phyloP scores from a whole-genome alignment of 2,888 invertebrate species.

The Patella caerulea region DNA sequence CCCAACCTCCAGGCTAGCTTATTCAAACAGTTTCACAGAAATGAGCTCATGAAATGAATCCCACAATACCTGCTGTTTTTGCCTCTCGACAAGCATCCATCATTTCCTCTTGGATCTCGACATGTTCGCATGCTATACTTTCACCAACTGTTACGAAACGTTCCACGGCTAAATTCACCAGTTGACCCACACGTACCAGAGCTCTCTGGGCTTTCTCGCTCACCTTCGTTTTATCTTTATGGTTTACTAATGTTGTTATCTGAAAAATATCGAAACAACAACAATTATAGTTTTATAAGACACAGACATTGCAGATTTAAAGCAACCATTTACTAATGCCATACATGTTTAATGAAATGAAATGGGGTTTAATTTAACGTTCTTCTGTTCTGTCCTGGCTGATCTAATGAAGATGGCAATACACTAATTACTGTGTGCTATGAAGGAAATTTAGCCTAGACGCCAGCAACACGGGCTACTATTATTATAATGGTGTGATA shows the following conservation, averaged over 20 bases:
- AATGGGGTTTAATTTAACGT: no score
- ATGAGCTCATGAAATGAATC: neutral
- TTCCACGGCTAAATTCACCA: constrained; percentile 96
- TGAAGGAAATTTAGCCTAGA: no score
- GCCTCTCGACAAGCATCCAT: constrained; percentile 98
- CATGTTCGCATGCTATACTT: constrained; percentile 98
- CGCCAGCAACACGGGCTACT: no score
- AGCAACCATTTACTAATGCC: neutral
- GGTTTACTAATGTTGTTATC: constrained; percentile 93
- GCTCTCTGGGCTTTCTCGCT: constrained; percentile 80
- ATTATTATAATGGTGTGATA: no score
- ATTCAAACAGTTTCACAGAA: no score
- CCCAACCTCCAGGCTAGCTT: no score
- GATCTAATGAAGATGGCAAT: no score
- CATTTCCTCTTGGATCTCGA: constrained; percentile 97
- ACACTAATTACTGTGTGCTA: no score
- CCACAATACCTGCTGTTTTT: constrained; percentile 85
- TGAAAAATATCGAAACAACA: constrained; percentile 67
- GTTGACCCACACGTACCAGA: constrained; percentile 93
- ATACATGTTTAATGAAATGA: neutral
- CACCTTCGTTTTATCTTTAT: constrained; percentile 75
- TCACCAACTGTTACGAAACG: constrained; percentile 98
- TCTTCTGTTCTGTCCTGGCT: no score
- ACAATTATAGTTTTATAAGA: neutral
- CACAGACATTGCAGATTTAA: neutral